A percentile compares a stretch with the other conserved stretches of the same genome.
These are phyloP conservation scores for Sinhomidia bicolor DNA, from an alignment of 2,888 invertebrate genomes.

Conservation along the genomic window DNA sequence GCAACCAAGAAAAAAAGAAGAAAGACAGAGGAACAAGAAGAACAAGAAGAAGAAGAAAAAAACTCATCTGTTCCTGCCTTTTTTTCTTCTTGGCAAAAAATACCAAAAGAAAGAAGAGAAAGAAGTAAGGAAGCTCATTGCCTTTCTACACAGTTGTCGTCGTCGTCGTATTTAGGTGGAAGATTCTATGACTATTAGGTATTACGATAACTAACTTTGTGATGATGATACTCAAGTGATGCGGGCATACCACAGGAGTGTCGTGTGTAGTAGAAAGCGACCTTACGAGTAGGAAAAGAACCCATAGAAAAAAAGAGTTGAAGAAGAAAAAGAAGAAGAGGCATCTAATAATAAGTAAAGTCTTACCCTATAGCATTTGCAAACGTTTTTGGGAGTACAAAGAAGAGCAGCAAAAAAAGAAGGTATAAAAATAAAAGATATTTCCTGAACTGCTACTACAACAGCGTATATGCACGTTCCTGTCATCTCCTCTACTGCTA, in stretches of 20 bases:
- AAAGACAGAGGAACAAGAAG: too few species aligned
- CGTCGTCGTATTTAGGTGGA: too few species aligned
- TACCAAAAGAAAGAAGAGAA: background rate
- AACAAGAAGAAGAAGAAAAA: slow-evolving; percentile 9
- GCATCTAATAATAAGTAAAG: slow-evolving; percentile 30
- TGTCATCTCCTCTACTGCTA: slow-evolving; percentile 43
- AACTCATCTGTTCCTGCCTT: slow-evolving; percentile 54
- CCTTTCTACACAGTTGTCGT: slow-evolving; percentile 25
- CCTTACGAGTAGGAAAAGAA: too few species aligned
- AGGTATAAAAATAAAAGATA: slow-evolving; percentile 9
- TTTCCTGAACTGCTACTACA: background rate
- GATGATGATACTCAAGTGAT: slow-evolving; percentile 64
- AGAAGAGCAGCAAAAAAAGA: slow-evolving; percentile 32
- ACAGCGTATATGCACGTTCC: slow-evolving; percentile 37
- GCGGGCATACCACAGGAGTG: slow-evolving; percentile 13
- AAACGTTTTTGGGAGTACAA: background rate
- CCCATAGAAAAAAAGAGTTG: too few species aligned
- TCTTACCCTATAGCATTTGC: background rate
- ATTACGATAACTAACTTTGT: slow-evolving; percentile 71
- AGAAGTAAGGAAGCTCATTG: slow-evolving; percentile 26
- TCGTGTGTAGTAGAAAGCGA: slow-evolving; percentile 19
- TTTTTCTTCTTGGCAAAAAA: background rate
- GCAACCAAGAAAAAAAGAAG: background rate
- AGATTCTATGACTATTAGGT: slow-evolving; percentile 61
- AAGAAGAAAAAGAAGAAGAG: slow-evolving; percentile 18